Evolutionary conservation across 1,140 invertebrate species (phyloP), one percentile per base, ranked within the genome.

Genomic region (Meloidogyne hapla): DNA sequence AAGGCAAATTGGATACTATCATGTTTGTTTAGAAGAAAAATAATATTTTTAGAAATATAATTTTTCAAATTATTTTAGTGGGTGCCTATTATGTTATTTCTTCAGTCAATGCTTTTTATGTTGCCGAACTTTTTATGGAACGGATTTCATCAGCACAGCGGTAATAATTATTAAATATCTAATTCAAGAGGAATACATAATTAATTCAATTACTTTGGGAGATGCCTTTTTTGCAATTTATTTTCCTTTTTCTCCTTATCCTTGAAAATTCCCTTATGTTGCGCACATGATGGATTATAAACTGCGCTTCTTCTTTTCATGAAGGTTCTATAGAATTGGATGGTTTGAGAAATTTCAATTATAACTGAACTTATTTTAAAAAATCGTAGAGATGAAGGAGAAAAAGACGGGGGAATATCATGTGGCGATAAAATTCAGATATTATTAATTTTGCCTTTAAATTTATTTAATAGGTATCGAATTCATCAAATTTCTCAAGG

Each of bases 1-100:
- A 9, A 69, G 69, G 8, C 73, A 83, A 68, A 62, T 83, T 26
- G 81, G 81, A 13, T 83, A 83, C 70, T 83, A 83, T 76, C 82
- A 75, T 38, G 74, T 75, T 26, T 38, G 70, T 75, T 26, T 66
- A 33, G 33, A n/a, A n/a, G n/a, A 33, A 33, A 33, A 33, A 33
- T 33, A 33, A 6, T 33, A 33, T 33, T 33, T 33, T 33, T 33
- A 33, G 33, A 33, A 33, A 33, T 33, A 6, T 33, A 38, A 38
- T 38, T 38, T 38, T 38, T 38, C 33, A 4, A 38, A 38, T n/a
- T 69, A n/a, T 62, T 73, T 77, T 26, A 77, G 63, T 77, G 74
- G 26, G 74, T 77, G 12, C 76, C 76, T 6, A 18, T 77, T 5
- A 70, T 78, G 40, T 23, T 77, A 23, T 64, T 33, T 18, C 12